Conservation (phyloP, 2,888 invertebrate genomes). For the Rapana venosa region DNA sequence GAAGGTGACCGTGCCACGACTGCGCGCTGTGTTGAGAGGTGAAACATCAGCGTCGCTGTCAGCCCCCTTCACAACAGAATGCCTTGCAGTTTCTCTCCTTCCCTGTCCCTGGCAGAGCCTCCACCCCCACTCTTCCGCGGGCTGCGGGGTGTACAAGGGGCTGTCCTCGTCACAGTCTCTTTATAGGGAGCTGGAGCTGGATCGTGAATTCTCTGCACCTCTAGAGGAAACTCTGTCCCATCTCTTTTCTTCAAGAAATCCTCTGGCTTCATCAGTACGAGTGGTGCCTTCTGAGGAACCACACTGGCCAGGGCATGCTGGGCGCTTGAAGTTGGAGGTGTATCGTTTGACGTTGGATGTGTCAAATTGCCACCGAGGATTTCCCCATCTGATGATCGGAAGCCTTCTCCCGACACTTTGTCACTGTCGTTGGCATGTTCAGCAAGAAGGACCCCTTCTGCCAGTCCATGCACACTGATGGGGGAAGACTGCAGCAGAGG, state of each 20-base stretch:
- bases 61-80: slow-evolving; percentile 35
- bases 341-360: background rate
- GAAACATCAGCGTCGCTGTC: slow-evolving; percentile 42
- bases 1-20: slow-evolving; percentile 37
- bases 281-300: background rate
- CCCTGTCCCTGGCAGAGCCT: background rate
- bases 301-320: background rate
- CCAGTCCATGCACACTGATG: slow-evolving; percentile 16
- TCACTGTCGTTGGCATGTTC: slow-evolving; percentile 19
- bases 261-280: slow-evolving; percentile 52
- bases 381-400: slow-evolving; percentile 23
- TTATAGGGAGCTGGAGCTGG: background rate
- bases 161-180: background rate
- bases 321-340: background rate
- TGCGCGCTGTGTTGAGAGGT: slow-evolving; percentile 36
- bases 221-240: slow-evolving; percentile 33
- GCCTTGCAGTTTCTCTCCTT: slow-evolving; percentile 29
- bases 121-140: slow-evolving; percentile 35
- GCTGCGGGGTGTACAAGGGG: background rate
- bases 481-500: slow-evolving; percentile 46
- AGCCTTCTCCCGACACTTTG: slow-evolving; percentile 15
- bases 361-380: slow-evolving; percentile 40
- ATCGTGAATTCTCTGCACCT: background rate
- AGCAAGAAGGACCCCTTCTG: background rate
- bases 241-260: slow-evolving; percentile 52